Evolutionary conservation across 2,797 vertebrate species (phyloP).

Genomic region (Emys orbicularis): DNA sequence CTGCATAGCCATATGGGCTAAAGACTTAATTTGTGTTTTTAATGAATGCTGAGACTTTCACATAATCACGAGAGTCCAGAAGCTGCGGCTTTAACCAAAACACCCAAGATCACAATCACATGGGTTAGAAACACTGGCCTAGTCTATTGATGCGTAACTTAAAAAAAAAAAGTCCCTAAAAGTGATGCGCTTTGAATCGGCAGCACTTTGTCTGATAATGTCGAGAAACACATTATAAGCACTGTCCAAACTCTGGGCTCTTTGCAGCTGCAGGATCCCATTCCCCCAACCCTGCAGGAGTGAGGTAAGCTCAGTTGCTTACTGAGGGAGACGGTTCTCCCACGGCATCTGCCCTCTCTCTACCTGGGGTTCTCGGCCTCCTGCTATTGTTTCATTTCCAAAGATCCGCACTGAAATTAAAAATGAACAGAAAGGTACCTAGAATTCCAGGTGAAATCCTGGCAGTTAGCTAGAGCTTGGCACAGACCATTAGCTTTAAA

Average conservation of each 20-base stretch:
- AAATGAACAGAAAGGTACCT: neutral
- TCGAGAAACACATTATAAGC: neutral
- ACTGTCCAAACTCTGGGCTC: no score
- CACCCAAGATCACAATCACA: no score
- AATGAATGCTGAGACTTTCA: no score
- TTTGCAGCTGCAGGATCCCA: neutral
- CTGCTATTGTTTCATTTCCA: neutral
- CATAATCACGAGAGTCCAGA: no score
- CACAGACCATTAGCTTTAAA: neutral
- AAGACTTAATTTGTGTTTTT: no score
- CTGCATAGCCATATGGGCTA: no score
- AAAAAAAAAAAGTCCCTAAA: rapidly evolving
- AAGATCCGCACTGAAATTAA: neutral
- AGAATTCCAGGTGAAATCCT: neutral
- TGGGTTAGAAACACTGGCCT: no score
- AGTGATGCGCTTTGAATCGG: neutral
- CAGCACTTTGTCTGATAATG: rapidly evolving
- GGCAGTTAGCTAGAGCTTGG: neutral
- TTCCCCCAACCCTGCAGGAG: neutral
- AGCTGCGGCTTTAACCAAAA: no score
- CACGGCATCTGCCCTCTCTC: rapidly evolving
- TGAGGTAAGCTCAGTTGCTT: neutral
- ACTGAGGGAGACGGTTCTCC: rapidly evolving
- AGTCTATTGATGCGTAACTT: neutral
- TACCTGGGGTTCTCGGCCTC: neutral